A percentile compares a stretch with the other conserved stretches of the same genome.
phyloP scores from a whole-genome alignment of 2,113 vertebrate genomes.

The Carlito syrichta region DNA sequence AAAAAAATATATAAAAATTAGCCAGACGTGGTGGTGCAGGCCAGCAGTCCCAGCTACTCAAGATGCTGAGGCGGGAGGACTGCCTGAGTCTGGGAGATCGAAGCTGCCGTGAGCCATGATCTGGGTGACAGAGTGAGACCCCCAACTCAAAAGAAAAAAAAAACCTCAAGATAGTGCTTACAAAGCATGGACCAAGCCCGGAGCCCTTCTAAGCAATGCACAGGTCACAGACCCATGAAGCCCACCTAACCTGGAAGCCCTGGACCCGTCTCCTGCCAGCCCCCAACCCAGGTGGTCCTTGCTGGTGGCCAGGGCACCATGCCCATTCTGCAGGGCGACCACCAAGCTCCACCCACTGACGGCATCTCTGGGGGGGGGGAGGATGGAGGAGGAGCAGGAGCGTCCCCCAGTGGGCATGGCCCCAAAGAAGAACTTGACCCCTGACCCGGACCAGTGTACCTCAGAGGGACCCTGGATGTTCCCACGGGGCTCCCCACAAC shows the following conservation, averaged over 20 bases:
- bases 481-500: too few relatives aligned
- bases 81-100: too few relatives aligned
- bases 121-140: too few relatives aligned
- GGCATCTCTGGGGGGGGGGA: neutral
- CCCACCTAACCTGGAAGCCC: neutral
- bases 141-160: too few relatives aligned
- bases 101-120: too few relatives aligned
- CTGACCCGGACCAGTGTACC: neutral
- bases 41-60: too few relatives aligned
- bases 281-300: neutral
- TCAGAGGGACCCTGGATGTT: neutral
- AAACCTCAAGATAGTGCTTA: too few relatives aligned
- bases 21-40: too few relatives aligned
- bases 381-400: neutral
- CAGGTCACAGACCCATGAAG: neutral
- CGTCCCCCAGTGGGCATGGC: neutral
- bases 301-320: neutral
- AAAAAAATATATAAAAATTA: too few relatives aligned
- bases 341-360: neutral
- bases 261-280: neutral
- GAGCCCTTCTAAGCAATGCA: neutral
- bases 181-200: neutral
- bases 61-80: too few relatives aligned
- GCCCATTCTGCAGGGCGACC: neutral
- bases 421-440: neutral